Percentiles rank a stretch among this genome's conserved stretches.
These are phyloP conservation scores for Nomada ruficornis DNA, from an alignment of 2,888 invertebrate genomes.

Conservation along the genomic window DNA sequence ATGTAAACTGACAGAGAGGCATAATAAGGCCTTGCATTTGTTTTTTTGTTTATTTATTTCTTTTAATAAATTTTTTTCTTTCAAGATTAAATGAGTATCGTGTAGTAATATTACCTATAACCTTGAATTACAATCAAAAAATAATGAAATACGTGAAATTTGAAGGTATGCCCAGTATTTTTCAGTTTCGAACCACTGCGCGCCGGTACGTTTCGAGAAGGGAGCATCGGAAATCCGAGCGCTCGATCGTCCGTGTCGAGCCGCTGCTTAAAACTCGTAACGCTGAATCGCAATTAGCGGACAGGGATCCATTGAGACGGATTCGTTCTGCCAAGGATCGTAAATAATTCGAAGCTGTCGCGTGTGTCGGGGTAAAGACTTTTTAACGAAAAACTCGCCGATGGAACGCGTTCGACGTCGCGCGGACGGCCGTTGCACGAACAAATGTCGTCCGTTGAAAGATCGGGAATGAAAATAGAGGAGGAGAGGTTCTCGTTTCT, in stretches of 20 bases:
- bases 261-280: background rate
- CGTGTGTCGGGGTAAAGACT: background rate
- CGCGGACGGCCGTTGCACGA: background rate
- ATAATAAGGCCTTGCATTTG: no score
- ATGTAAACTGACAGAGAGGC: no score
- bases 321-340: background rate
- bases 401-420: background rate
- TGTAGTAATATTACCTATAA: no score
- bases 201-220: background rate
- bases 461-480: slow-evolving; percentile 55
- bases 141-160: no score
- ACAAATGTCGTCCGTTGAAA: slow-evolving; percentile 22
- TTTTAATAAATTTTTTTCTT: no score
- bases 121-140: no score
- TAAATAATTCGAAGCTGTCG: slow-evolving; percentile 2
- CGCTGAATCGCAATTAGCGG: background rate
- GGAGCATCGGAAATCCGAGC: background rate
- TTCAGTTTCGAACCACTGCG: no score
- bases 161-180: no score
- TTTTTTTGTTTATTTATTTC: no score
- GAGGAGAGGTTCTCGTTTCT: slow-evolving; percentile 54
- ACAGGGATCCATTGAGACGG: background rate
- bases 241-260: no score
- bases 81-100: no score
- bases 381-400: background rate